Evolutionary conservation across 2,888 invertebrate species (phyloP).

Genomic region (Oscheius sp.): DNA sequence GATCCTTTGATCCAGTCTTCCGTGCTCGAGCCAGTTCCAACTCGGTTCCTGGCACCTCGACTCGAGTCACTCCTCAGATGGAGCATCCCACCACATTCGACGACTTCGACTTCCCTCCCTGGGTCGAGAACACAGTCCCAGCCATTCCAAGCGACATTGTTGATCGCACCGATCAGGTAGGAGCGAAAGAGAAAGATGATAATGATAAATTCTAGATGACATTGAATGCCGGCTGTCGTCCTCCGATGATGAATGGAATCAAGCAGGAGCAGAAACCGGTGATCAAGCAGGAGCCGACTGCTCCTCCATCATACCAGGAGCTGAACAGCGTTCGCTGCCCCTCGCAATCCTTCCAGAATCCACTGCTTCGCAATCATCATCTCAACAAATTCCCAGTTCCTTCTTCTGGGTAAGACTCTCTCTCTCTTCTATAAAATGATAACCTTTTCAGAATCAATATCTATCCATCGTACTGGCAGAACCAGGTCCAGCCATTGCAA

Average conservation of each 20-base stretch:
- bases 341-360: slow-evolving; percentile 59
- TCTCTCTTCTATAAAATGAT: slow-evolving; percentile 18
- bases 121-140: slow-evolving; percentile 48
- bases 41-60: slow-evolving; percentile 52
- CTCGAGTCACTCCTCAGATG: slow-evolving; percentile 50
- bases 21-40: slow-evolving; percentile 58
- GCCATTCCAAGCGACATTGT: slow-evolving; percentile 55
- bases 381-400: slow-evolving; percentile 27
- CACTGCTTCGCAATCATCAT: slow-evolving; percentile 55
- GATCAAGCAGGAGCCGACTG: slow-evolving; percentile 44
- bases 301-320: slow-evolving; percentile 64
- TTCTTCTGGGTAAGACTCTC: slow-evolving; percentile 13
- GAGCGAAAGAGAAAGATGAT: background rate
- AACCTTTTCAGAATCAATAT: slow-evolving; percentile 4
- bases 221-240: slow-evolving; percentile 38
- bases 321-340: slow-evolving; percentile 59
- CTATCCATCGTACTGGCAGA: slow-evolving; percentile 24
- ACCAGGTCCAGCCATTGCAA: slow-evolving; percentile 24
- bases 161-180: slow-evolving; percentile 55
- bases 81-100: slow-evolving; percentile 50
- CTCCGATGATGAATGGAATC: slow-evolving; percentile 28
- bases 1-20: slow-evolving; percentile 42
- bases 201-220: slow-evolving; percentile 37
- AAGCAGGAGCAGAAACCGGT: slow-evolving; percentile 40
- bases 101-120: slow-evolving; percentile 66